phyloP scores from a whole-genome alignment of 1,140 invertebrate species.

The Danaus plexippus region DNA sequence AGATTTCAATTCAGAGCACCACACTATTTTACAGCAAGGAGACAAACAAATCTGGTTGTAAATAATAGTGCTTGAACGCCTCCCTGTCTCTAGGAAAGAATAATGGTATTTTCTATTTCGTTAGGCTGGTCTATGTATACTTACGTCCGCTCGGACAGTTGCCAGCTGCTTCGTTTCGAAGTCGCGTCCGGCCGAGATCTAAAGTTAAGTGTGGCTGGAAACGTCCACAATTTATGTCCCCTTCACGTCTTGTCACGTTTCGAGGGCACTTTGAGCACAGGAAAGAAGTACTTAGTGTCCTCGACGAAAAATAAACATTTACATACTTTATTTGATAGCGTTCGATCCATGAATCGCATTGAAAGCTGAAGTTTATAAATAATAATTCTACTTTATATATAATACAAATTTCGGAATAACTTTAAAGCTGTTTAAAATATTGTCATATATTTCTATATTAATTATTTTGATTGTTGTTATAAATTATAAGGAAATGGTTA shows the following conservation, averaged over 20 bases:
- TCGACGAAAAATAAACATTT: slow-evolving; percentile 19
- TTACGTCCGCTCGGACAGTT: slow-evolving; percentile 53
- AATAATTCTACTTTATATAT: too few species aligned
- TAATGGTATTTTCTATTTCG: slow-evolving; percentile 67
- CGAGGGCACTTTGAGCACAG: slow-evolving; percentile 19
- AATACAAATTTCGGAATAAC: too few species aligned
- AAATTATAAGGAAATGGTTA: too few species aligned
- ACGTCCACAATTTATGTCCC: slow-evolving; percentile 31
- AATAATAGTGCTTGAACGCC: slow-evolving; percentile 59
- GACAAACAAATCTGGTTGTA: slow-evolving; percentile 57
- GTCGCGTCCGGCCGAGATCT: slow-evolving; percentile 31
- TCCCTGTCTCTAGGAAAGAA: slow-evolving; percentile 60
- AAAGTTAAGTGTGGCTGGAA: slow-evolving; percentile 34
- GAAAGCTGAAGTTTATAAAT: too few species aligned
- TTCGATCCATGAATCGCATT: too few species aligned
- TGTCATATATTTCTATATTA: too few species aligned
- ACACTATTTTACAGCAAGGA: slow-evolving; percentile 16
- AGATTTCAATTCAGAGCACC: not conserved
- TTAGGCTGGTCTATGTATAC: slow-evolving; percentile 52
- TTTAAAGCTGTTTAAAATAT: too few species aligned
- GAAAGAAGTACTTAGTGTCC: slow-evolving; percentile 19
- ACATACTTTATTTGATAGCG: slow-evolving; percentile 11
- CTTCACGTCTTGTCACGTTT: slow-evolving; percentile 21
- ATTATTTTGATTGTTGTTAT: too few species aligned
- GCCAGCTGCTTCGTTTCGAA: slow-evolving; percentile 50